Percentiles rank a stretch among this genome's conserved stretches.
These are phyloP conservation scores for Hydrolagus colliei DNA, from an alignment of 2,797 vertebrate genomes.

Conservation along the genomic window DNA sequence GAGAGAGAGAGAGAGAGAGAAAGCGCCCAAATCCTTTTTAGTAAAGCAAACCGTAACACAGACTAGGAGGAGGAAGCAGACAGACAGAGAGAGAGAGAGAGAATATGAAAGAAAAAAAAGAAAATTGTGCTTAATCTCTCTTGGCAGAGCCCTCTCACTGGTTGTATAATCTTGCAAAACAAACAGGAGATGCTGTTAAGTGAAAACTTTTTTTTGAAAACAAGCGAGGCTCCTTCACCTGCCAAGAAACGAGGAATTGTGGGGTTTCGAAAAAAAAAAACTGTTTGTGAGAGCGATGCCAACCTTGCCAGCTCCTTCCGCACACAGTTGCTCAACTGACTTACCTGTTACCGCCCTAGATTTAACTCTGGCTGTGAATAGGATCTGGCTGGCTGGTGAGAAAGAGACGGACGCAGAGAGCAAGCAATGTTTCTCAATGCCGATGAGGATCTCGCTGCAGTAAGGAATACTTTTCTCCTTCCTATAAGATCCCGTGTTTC, in stretches of 20 bases:
- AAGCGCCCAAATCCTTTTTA: neutral
- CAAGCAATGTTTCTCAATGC: neutral
- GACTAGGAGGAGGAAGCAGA: conserved; percentile 37
- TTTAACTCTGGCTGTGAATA: neutral
- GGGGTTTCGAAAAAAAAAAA: neutral
- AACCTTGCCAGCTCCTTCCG: neutral
- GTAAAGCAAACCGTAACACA: neutral
- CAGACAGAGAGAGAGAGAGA: conserved; percentile 40
- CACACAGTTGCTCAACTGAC: neutral
- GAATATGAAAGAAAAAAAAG: too few species aligned
- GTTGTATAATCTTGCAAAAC: conserved; percentile 37
- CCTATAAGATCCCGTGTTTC: neutral
- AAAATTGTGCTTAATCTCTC: conserved; percentile 13
- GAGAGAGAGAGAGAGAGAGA: conserved; percentile 1
- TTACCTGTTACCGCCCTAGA: conserved; percentile 26
- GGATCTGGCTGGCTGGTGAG: too few species aligned
- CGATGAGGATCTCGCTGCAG: neutral
- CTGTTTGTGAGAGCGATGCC: neutral
- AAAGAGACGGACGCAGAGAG: neutral
- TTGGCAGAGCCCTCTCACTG: neutral
- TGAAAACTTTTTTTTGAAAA: conserved; percentile 38
- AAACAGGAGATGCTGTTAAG: conserved; percentile 46
- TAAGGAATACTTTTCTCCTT: neutral
- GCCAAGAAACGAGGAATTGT: conserved; percentile 20
- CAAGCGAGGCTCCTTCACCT: conserved; percentile 34